Conservation (phyloP, 2,888 invertebrate species). For the Drosophila trichaetosa region DNA sequence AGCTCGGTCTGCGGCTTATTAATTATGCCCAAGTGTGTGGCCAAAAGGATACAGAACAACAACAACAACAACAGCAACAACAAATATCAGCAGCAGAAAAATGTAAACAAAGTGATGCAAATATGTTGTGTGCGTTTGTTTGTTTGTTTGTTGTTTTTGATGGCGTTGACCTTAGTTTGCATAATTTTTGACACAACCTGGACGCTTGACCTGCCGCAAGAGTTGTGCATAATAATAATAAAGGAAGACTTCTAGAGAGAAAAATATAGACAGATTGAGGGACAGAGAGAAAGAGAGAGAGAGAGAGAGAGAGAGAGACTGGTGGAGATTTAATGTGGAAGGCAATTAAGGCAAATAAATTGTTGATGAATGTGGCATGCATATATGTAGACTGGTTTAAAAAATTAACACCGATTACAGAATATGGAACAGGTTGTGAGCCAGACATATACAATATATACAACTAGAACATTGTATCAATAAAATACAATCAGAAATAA, state of each 20-base stretch:
- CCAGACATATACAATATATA: not conserved
- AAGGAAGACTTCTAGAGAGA: not conserved
- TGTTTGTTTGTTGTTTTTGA: conserved; percentile 24
- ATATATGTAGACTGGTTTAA: conserved; percentile 12
- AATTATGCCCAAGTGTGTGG: conserved; percentile 81
- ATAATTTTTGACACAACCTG: conserved; percentile 70
- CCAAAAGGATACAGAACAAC: conserved; percentile 59
- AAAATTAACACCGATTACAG: conserved; percentile 1
- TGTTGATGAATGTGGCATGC: conserved; percentile 9
- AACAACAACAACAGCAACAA: conserved; percentile 17
- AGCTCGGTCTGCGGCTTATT: conserved; percentile 70
- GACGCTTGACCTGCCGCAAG: conserved; percentile 71
- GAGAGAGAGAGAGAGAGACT: not conserved
- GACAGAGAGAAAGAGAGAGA: no score
- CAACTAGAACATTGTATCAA: not conserved
- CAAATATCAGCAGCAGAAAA: conserved; percentile 13
- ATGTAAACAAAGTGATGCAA: conserved; percentile 68
- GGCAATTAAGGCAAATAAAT: conserved; percentile 13
- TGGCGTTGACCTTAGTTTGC: conserved; percentile 75
- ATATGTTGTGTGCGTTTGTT: conserved; percentile 48
- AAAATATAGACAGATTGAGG: not conserved
- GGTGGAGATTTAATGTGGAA: not conserved
- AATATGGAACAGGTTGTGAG: conserved; percentile 14
- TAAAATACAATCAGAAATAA: not conserved
- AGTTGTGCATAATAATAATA: conserved; percentile 9